Percentiles rank a stretch among this genome's conserved stretches.
phyloP scores from a whole-genome alignment of 2,888 invertebrate genomes.

The Drosophila stalkeri region DNA sequence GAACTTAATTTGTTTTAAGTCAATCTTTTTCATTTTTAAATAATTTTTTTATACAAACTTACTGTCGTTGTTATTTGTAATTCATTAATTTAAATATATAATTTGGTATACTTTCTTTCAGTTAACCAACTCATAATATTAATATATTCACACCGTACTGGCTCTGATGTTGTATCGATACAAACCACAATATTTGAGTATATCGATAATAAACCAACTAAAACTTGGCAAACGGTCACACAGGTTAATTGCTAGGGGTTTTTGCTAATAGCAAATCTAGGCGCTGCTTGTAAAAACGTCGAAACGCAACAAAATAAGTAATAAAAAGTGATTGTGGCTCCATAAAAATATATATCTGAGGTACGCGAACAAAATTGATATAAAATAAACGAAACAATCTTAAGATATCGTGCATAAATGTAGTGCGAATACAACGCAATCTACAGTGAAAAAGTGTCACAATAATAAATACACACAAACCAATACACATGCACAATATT shows the following conservation, averaged over 20 bases:
- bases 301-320: slow-evolving; percentile 7
- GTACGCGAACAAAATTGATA: slow-evolving; percentile 10
- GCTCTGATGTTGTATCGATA: slow-evolving; percentile 4
- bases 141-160: slow-evolving; percentile 10
- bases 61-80: not conserved
- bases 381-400: not conserved
- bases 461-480: slow-evolving; percentile 33
- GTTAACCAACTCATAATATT: not conserved
- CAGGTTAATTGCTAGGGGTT: slow-evolving; percentile 19
- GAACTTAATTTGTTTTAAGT: not conserved
- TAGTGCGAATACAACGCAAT: slow-evolving; percentile 9
- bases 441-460: slow-evolving; percentile 46
- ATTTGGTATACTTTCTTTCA: too few relatives aligned
- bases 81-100: not conserved
- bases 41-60: not conserved
- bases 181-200: not conserved
- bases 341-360: slow-evolving; percentile 9
- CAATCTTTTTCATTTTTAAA: not conserved
- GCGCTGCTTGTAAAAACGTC: slow-evolving; percentile 17
- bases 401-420: not conserved
- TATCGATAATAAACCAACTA: not conserved
- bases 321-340: not conserved
- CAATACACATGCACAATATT: slow-evolving; percentile 11
- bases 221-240: slow-evolving; percentile 25
- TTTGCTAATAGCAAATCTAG: slow-evolving; percentile 15